Conservation (phyloP, 2,113 vertebrate species). For the Chrysemys picta region DNA sequence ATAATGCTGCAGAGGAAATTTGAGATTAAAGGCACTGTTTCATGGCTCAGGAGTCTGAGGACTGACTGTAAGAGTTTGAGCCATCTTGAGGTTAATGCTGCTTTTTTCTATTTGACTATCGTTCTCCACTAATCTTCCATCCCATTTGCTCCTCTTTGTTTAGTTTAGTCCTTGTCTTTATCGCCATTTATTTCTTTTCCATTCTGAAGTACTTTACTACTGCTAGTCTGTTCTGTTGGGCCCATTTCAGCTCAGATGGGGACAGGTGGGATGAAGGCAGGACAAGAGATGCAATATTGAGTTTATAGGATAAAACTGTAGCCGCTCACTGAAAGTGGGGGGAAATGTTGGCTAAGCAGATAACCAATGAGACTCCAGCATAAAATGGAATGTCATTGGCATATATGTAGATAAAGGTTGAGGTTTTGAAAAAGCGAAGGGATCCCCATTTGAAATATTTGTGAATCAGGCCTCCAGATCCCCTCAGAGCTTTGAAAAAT, state of each 20-base stretch:
- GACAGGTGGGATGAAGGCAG: not conserved
- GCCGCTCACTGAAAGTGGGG: not conserved
- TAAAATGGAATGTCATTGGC: not conserved
- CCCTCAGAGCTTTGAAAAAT: not conserved
- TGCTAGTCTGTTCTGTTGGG: not conserved
- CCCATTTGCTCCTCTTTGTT: not conserved
- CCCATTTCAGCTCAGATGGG: not conserved
- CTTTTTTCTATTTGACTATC: not conserved
- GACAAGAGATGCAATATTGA: not conserved
- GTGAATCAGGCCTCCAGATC: not conserved
- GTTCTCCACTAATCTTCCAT: not conserved
- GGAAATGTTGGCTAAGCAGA: not conserved
- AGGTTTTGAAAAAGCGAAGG: not conserved
- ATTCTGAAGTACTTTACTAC: not conserved
- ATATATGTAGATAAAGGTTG: not conserved
- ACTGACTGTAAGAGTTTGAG: not conserved
- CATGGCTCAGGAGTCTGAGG: not conserved
- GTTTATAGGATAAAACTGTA: not conserved
- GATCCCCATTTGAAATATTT: not conserved
- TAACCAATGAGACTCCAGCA: not conserved
- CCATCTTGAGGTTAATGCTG: not conserved
- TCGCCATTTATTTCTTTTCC: not conserved
- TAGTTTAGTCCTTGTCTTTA: not conserved
- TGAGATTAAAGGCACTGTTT: conserved; percentile 25
- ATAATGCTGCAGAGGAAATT: conserved; percentile 51